Base-by-base conservation (phyloP, 2,888 invertebrate genomes). In the Sacculina carcini region DNA sequence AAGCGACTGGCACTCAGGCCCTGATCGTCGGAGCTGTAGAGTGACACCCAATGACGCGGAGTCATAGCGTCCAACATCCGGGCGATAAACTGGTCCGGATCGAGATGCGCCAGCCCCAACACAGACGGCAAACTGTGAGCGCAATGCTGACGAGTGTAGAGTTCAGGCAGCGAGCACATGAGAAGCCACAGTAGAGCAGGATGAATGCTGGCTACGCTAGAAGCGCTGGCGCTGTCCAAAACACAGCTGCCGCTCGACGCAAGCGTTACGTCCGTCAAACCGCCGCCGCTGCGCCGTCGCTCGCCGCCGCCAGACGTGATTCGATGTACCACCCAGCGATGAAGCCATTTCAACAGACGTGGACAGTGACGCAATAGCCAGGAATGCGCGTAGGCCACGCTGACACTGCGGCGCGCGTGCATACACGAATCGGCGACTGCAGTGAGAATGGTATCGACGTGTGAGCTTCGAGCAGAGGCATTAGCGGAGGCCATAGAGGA, bases 1-100 rank as follows among this genome's bases (percentile, higher is more conserved):
- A 89, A 87, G 57, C 84, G 73, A 69, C 87, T 89, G 52, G 79
- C 74, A 26, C 86, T 87, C n/a, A 79, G 68, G 0, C 89, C 90
- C 67, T 86, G 82, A 54, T 81, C 77, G 59, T 77, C 74, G 51
- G 84, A 81, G 60, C 78, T 76, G 69, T 89, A 90, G 50, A 90
- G 68, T 54, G 79, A 69, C 50, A 76, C 74, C 89, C 89, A 90
- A 66, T 84, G 83, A 52, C 79, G 78, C 4, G 69, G 69, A 55
- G 48, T 50, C 10, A 48, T 50, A 12, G 55, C 51, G 14, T 50
- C 38, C 62, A 68, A 68, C 64, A 63, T 58, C 59, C 59, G 62
- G 10, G 61, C 71, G 59, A 79, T 69, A 65, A 78, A 77, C 53
- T 66, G 65, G 56, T 69, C 67, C 5, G 68, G 66, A 48, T 59